These are phyloP conservation scores for Neodiprion fabricii DNA, from an alignment of 1,140 invertebrate species.

Conservation along the genomic window DNA sequence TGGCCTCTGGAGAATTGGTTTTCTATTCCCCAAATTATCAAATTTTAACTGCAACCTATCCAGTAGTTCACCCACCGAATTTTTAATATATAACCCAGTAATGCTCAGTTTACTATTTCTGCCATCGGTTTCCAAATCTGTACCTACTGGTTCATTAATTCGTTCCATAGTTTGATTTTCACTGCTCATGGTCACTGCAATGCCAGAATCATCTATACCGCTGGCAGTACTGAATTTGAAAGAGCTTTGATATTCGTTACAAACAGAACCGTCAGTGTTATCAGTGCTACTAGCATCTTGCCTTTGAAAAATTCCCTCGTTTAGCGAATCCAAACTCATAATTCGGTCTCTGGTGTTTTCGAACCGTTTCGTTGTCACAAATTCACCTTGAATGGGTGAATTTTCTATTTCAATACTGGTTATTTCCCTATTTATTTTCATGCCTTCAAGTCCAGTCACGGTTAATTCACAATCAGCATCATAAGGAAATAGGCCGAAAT, in stretches of 20 bases:
- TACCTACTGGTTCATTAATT: background rate
- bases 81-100: background rate
- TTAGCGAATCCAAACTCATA: background rate
- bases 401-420: background rate
- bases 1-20: slow-evolving; percentile 32
- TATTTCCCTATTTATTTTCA: background rate
- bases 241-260: background rate
- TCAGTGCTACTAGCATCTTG: background rate
- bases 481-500: too few species aligned
- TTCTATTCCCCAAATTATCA: slow-evolving; percentile 25
- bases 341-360: background rate
- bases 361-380: background rate
- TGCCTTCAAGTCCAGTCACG: too few species aligned
- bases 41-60: slow-evolving; percentile 33
- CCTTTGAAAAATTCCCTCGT: background rate
- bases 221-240: slow-evolving; percentile 31
- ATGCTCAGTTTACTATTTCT: slow-evolving; percentile 23
- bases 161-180: slow-evolving; percentile 19
- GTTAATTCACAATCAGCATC: too few species aligned
- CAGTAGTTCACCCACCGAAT: slow-evolving; percentile 14
- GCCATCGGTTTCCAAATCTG: slow-evolving; percentile 15
- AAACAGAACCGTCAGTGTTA: background rate
- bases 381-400: background rate
- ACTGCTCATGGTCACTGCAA: slow-evolving; percentile 25
- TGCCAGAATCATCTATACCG: slow-evolving; percentile 50